A percentile compares a stretch with the other conserved stretches of the same genome.
Conservation (phyloP, 2,797 vertebrate species). For the Sebastes iracundus region DNA sequence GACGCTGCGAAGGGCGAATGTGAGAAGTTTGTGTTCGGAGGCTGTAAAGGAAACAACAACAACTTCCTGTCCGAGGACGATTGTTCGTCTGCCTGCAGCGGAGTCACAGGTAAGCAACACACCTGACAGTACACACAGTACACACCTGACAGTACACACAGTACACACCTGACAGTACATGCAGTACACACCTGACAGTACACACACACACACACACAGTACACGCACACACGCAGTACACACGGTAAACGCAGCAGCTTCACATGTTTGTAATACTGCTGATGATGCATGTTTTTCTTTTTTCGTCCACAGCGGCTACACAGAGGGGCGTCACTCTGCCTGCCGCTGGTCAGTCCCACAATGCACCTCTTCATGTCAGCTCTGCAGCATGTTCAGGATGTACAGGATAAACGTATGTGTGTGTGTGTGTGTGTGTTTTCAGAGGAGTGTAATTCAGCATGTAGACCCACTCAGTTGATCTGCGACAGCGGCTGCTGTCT, state of each 20-base stretch:
- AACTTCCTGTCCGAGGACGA: conserved; percentile 87
- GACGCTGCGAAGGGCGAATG: conserved; percentile 75
- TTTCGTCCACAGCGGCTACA: conserved; percentile 7
- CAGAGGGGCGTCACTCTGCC: conserved; percentile 9
- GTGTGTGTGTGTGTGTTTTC: conserved; percentile 7
- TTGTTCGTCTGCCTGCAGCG: conserved; percentile 85
- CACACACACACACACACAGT: too few species aligned
- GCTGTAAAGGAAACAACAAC: conserved; percentile 89
- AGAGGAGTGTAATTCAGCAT: conserved; percentile 78
- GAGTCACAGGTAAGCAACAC: conserved; percentile 63
- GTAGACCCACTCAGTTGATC: conserved; percentile 78
- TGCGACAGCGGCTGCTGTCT: conserved; percentile 89
- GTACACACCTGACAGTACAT: neutral
- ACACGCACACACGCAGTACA: neutral
- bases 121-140: neutral
- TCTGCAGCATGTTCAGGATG: neutral
- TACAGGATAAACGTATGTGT: neutral
- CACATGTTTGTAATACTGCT: neutral
- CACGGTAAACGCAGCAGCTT: neutral
- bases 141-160: neutral
- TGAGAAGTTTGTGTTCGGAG: conserved; percentile 74
- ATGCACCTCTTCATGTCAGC: conserved; percentile 9
- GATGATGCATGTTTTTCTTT: neutral
- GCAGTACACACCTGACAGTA: neutral
- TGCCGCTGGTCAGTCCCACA: conserved; percentile 41